Percentiles rank a stretch among this genome's conserved stretches.
Conservation (phyloP, 2,113 vertebrate genomes). For the Oncorhynchus clarkii region DNA sequence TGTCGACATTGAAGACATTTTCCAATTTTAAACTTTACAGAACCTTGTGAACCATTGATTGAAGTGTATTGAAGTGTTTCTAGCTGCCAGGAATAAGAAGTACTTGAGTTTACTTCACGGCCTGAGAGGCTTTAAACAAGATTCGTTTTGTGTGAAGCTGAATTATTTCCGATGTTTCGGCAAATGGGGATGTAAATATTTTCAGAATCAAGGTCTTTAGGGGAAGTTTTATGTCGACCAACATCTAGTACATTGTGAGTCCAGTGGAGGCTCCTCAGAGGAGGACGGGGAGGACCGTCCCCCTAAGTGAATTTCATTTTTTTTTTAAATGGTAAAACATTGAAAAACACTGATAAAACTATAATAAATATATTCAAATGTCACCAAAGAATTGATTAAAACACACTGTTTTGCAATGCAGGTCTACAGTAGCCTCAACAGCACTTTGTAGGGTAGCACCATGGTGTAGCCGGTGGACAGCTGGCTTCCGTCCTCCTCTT, state of each 20-base stretch:
- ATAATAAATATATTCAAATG: no score
- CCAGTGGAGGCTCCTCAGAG: no score
- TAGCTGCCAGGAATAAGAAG: slow-evolving; percentile 30
- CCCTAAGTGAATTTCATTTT: no score
- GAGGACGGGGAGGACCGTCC: no score
- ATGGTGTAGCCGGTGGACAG: no score
- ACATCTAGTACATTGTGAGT: not conserved
- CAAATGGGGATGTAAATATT: slow-evolving; percentile 19
- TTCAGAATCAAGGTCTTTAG: slow-evolving; percentile 9
- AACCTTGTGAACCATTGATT: slow-evolving; percentile 41
- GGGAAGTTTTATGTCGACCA: not conserved
- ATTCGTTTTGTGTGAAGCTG: slow-evolving; percentile 22
- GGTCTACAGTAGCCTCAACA: no score
- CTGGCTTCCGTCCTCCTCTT: no score
- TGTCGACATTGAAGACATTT: slow-evolving; percentile 26
- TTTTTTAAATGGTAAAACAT: no score
- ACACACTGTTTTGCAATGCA: no score
- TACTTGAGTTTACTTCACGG: slow-evolving; percentile 31
- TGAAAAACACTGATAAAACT: no score
- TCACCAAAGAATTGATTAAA: no score
- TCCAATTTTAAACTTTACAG: slow-evolving; percentile 37
- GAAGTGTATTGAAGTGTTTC: slow-evolving; percentile 46
- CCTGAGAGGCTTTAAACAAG: not conserved
- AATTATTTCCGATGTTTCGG: slow-evolving; percentile 27
- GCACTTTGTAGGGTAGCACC: no score